Evolutionary conservation across 2,888 invertebrate species (phyloP), one percentile per base, ranked within the genome.

Genomic region (Plusia festucae): DNA sequence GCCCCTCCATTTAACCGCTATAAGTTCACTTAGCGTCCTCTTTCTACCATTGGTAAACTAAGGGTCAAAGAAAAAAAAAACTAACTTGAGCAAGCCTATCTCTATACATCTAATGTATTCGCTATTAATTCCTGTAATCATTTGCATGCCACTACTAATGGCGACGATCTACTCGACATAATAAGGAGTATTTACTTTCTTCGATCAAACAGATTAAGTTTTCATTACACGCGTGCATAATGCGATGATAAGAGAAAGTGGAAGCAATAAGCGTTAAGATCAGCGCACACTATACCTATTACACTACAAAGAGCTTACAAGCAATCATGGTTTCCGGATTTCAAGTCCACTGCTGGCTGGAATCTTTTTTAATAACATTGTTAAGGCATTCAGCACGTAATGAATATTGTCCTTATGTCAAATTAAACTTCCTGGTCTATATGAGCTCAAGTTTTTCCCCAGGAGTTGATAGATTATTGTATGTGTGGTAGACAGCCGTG

Each of bases 201-300:
- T 82, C 69, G 74, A 82, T 84, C 76, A 70, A 64, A 70, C 65
- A 74, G 78, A 82, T 82, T 79, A 73, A 67, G 75, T 72, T 79
- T 82, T 73, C 76, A 79, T 82, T 84, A 85, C 83, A 80, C 79
- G 76, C 80, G 70, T 80, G 70, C 73, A 73, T 85, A 87, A 87
- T 79, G 74, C 77, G 70, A 70, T 84, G 80, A 87, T 81, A 72
- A 69, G 84, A 78, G 87, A 88, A 88, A 88, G 88, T 83, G 70
- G 70, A 73, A 60, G 60, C 60, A 68, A 77, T 72, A 70, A 75
- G 78, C 79, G 78, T 81, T 67, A 83, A 85, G 77, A 83, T 84
- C 81, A 81, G 53, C 63, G 71, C 69, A 73, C 79, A 78, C 67
- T 60, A 60, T 64, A 62, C 65, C 71, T 69, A 22, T 8, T 18